Evolutionary conservation across 2,797 vertebrate species (phyloP), one percentile per base, ranked within the genome.

Genomic region (Allobates femoralis): DNA sequence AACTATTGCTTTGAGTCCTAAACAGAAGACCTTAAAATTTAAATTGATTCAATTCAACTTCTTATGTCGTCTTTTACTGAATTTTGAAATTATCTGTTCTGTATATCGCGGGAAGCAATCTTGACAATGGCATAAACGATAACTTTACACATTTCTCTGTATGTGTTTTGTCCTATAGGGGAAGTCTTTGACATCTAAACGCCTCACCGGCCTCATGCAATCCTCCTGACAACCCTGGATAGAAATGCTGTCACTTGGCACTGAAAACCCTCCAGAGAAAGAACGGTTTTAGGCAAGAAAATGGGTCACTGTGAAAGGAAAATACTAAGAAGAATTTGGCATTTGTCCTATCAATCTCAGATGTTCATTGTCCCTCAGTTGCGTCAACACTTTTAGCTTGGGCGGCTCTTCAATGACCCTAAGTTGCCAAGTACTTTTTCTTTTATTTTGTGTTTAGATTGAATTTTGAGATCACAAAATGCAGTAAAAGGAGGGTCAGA

Each of bases 201-300:
- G 97, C 75, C 96, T 99, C 93, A 97, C 97, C 1, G 97, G 97
- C 91, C 95, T 99, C 94, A 98, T 98, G 97, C 97, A 98, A 94
- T 99, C 98, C 18, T 98, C 97, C 95, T 98, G 97, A 98, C 93
- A 78, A 89, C 89, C 14, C 90, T 90, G n/a, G 28, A 89, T 5
- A 3, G 85, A 86, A 83, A 75, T 89, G 89, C 90, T 14, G 79
- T 93, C 64, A 50, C 82, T 79, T 83, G 88, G 91, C 87, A 91
- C 86, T 90, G 86, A 79, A 81, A 58, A 41, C 78, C 82, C 3
- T 3, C 92, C 19, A 6, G 0, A 91, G 88, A 90, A 92, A 0
- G 90, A 87, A 83, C 89, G 90, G 19, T 81, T 91, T 69, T 0
- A 71, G n/a, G 87, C 78, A 86, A 92, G 90, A 89, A 90, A 91